Evolutionary conservation across 2,797 vertebrate genomes (phyloP).

Genomic region (Pseudochirops cupreus): DNA sequence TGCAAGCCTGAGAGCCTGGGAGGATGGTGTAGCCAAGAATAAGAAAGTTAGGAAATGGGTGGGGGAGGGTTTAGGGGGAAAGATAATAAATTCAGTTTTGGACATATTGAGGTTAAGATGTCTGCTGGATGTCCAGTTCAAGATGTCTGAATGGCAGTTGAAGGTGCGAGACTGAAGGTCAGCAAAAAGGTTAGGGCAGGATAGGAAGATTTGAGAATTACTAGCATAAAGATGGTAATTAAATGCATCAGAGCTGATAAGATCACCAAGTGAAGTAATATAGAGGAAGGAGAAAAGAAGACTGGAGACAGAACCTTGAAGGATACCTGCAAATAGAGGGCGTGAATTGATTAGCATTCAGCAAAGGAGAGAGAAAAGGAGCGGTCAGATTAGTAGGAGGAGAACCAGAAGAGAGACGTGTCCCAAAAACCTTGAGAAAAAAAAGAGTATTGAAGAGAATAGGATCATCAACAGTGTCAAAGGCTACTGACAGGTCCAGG

Average conservation of each 20-base stretch:
- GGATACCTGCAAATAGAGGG: neutral
- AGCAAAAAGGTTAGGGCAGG: neutral
- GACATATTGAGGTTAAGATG: neutral
- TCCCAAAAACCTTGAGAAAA: neutral
- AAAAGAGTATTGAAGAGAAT: neutral
- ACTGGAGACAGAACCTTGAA: no score
- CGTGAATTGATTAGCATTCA: neutral
- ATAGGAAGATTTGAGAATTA: neutral
- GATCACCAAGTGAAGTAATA: neutral
- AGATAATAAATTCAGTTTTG: neutral
- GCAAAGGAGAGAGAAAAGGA: neutral
- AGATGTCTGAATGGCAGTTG: neutral
- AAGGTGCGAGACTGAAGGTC: neutral
- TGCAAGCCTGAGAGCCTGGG: neutral
- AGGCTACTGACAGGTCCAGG: neutral
- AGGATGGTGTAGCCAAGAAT: neutral
- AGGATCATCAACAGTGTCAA: neutral
- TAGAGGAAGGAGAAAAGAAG: neutral
- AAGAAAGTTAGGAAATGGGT: neutral
- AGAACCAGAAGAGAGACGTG: neutral
- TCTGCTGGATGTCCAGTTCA: neutral
- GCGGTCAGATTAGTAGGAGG: neutral
- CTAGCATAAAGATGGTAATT: neutral
- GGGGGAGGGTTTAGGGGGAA: neutral
- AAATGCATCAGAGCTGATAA: neutral